Percentiles rank a stretch among this genome's conserved stretches.
These are phyloP conservation scores for Potamilus streckersoni DNA, from an alignment of 1,140 invertebrate species.

Conservation along the genomic window DNA sequence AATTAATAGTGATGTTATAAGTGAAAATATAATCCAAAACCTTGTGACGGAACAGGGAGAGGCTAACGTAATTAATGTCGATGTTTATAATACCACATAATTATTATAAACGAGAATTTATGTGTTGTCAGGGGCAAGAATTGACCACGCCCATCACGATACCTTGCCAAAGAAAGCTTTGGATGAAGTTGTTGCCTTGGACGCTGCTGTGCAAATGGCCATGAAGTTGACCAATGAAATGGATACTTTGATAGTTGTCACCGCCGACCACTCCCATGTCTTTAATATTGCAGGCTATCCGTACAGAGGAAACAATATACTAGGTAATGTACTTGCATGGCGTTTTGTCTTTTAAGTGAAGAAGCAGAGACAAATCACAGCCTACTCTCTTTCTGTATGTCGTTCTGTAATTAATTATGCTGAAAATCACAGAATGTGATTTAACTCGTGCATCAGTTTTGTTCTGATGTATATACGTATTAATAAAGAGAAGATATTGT, in stretches of 20 bases:
- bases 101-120: not conserved
- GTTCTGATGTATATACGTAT: too few species aligned
- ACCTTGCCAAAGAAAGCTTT: constrained; percentile 83
- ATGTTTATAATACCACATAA: too few species aligned
- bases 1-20: too few species aligned
- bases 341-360: not conserved
- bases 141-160: constrained; percentile 89
- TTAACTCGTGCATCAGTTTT: too few species aligned
- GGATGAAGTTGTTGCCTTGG: constrained; percentile 82
- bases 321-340: constrained; percentile 52
- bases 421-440: too few species aligned
- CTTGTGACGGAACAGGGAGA: too few species aligned
- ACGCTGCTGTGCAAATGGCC: constrained; percentile 77
- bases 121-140: constrained; percentile 68
- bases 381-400: too few species aligned
- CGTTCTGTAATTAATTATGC: too few species aligned
- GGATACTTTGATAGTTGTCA: constrained; percentile 89
- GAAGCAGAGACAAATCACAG: not conserved
- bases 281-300: constrained; percentile 63
- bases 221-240: constrained; percentile 71
- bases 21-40: too few species aligned
- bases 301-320: constrained; percentile 60
- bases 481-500: too few species aligned
- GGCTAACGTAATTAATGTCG: too few species aligned
- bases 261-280: constrained; percentile 83